These are phyloP conservation scores for Psittacula cyanocephala DNA, from an alignment of 2,113 vertebrate species.

Conservation along the genomic window DNA sequence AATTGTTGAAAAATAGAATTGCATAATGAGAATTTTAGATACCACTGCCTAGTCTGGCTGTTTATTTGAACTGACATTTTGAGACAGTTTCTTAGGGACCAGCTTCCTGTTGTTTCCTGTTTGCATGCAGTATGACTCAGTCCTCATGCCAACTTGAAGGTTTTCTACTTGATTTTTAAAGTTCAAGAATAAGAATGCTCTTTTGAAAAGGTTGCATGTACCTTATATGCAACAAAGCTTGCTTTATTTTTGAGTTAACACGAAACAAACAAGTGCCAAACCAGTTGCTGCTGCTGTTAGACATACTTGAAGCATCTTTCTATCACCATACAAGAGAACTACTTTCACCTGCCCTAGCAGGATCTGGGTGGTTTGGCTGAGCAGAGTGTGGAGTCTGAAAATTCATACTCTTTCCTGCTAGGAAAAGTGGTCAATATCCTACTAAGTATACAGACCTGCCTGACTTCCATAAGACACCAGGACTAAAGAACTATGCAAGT, in stretches of 20 bases:
- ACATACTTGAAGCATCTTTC: neutral
- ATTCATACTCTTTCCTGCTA: neutral
- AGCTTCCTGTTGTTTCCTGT: constrained; percentile 55
- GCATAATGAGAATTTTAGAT: constrained; percentile 18
- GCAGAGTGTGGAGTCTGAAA: neutral
- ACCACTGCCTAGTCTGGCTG: neutral
- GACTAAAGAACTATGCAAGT: neutral
- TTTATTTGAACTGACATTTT: constrained; percentile 52
- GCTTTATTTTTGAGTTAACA: neutral
- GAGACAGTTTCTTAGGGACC: constrained; percentile 59
- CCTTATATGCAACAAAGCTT: neutral
- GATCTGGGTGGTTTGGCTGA: neutral
- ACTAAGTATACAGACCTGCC: neutral
- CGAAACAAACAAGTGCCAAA: neutral
- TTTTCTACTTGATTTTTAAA: constrained; percentile 28
- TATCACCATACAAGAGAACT: neutral
- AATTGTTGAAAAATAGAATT: constrained; percentile 30
- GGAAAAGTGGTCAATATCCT: neutral
- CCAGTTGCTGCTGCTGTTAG: neutral
- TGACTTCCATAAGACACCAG: neutral
- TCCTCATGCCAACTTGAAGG: neutral
- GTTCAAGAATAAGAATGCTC: neutral
- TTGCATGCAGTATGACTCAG: constrained; percentile 64
- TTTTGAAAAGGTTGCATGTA: neutral
- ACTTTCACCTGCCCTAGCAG: neutral